Evolutionary conservation across 1,140 invertebrate species (phyloP), one percentile per base, ranked within the genome.

Genomic region (Cryptotermes secundus): DNA sequence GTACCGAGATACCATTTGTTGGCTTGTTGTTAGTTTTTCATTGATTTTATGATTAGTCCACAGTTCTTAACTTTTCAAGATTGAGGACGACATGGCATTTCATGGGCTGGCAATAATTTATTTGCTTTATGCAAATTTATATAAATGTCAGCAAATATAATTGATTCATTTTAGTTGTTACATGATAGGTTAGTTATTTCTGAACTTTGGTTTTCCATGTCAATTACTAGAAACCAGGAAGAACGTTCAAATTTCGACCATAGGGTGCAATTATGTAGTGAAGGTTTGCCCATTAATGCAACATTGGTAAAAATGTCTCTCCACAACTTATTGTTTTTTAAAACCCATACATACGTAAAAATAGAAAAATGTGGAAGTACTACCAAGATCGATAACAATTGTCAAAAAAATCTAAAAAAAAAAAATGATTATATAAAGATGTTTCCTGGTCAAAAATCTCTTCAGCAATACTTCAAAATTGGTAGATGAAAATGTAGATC

Each of bases 341-440:
- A 72, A 72, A 72, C 0, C n/a, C 59, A 72, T 72, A n/a, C n/a
- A n/a, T n/a, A n/a, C n/a, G n/a, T n/a, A 72, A 72, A 72, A 72
- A 72, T 1, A 72, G 59, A 26, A 72, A 72, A 72, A 72, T 10
- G 1, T 26, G n/a, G 10, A 0, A 26, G 7, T 7, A 3, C 59
- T 0, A 0, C 2, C 2, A 72, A 72, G 31, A 72, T 31, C 59
- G 26, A 72, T 72, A 72, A 72, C 59, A 72, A 72, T 72, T 72
- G 59, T 72, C 59, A n/a, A 72, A 1, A 72, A 72, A 72, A 72
- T 72, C 59, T 31, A n/a, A 72, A 72, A 72, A 72, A 72, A 72
- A 72, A 31, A 72, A 72, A 31, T 6, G 31, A n/a, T 3, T 7
- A 59, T 9, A 10, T 59, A 59, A 59, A 26, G 4, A 59, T 72